Conservation (phyloP, 2,113 vertebrate genomes). For the Lynx canadensis region DNA sequence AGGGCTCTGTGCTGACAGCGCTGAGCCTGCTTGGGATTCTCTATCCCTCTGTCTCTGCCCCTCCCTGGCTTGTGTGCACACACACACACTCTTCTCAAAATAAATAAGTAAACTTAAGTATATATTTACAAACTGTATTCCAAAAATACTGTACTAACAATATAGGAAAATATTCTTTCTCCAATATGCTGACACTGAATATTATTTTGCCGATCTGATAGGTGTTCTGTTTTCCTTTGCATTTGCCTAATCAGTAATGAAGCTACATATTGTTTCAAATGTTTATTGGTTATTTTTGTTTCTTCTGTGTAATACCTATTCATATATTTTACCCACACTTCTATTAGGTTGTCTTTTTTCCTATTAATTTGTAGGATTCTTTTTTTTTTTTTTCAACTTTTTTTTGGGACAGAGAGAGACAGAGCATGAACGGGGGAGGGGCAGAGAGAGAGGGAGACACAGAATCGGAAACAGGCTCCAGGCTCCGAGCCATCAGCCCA, state of each 20-base stretch:
- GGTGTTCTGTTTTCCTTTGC: neutral
- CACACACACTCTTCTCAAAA: no score
- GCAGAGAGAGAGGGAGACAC: no score
- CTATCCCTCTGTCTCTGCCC: no score
- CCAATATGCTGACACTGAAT: neutral
- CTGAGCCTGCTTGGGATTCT: no score
- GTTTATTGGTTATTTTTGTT: constrained; percentile 26
- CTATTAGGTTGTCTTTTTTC: neutral
- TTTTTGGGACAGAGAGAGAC: no score
- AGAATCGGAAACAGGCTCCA: no score
- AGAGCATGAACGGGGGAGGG: no score
- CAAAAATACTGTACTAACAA: neutral
- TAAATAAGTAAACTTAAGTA: no score
- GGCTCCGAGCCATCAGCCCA: no score
- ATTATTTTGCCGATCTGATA: neutral
- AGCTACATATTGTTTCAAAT: neutral
- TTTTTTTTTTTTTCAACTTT: no score
- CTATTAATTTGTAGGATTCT: neutral
- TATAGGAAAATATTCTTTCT: neutral
- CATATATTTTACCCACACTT: neutral
- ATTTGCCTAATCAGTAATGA: neutral
- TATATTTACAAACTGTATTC: neutral
- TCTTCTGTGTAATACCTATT: neutral
- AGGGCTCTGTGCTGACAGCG: no score
- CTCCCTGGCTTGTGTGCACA: no score